Percentiles rank a stretch among this genome's conserved stretches.
These are phyloP conservation scores for Hololepta plana DNA, from an alignment of 2,888 invertebrate genomes.

Conservation along the genomic window DNA sequence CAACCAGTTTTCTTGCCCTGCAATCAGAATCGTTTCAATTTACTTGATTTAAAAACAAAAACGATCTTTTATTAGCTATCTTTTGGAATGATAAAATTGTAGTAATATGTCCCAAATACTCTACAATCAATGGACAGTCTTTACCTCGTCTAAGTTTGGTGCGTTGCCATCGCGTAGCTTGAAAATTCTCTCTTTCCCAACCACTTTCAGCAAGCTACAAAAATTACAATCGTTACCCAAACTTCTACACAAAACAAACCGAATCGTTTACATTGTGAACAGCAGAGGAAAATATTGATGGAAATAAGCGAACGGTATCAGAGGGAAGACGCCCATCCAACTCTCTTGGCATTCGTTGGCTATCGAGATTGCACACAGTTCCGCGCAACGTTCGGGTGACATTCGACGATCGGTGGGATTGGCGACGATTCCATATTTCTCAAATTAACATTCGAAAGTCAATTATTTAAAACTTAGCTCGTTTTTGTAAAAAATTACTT, in stretches of 20 bases:
- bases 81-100: no score
- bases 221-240: no score
- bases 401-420: conserved; percentile 31
- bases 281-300: conserved; percentile 42
- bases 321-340: conserved; percentile 52
- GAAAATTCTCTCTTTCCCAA: no score
- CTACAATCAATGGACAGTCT: no score
- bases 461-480: conserved; percentile 1
- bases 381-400: conserved; percentile 36
- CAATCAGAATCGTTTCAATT: background rate
- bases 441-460: conserved; percentile 1
- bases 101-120: no score
- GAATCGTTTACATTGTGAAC: no score
- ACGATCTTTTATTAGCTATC: no score
- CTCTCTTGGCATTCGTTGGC: conserved; percentile 41
- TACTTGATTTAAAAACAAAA: no score
- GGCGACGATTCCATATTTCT: conserved; percentile 25
- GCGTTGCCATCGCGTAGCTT: no score
- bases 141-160: no score
- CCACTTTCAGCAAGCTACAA: no score
- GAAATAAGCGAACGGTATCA: conserved; percentile 37
- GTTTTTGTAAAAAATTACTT: conserved; percentile 25
- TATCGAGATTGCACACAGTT: conserved; percentile 37
- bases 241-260: no score
- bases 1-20: conserved; percentile 1